phyloP scores from a whole-genome alignment of 2,113 vertebrate species.

The Eupsittula cactorum region DNA sequence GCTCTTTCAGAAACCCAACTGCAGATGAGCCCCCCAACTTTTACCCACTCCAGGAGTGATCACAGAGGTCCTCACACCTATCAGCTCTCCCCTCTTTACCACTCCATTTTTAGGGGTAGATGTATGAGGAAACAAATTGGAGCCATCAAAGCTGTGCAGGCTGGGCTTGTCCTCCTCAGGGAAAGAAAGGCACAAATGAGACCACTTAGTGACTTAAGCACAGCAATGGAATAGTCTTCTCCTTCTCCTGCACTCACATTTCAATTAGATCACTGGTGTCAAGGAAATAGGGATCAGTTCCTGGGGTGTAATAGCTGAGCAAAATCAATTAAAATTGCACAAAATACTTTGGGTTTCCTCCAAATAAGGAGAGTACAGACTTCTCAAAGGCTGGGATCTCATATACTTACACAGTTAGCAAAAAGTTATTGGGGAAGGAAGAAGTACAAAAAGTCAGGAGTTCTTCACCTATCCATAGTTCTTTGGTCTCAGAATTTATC shows the following conservation, averaged over 20 bases:
- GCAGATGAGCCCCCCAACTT: not conserved
- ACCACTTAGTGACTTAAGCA: not conserved
- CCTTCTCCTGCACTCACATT: not conserved
- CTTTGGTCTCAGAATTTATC: not conserved
- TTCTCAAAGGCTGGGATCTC: not conserved
- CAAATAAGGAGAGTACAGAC: not conserved
- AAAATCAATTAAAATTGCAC: not conserved
- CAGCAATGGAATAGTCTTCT: not conserved
- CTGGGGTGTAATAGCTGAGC: not conserved
- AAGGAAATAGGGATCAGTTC: not conserved
- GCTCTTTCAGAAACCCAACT: not conserved
- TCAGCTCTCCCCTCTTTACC: not conserved
- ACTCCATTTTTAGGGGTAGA: not conserved
- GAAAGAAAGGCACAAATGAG: not conserved
- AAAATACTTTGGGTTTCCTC: not conserved
- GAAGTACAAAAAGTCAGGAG: not conserved
- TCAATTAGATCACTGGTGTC: not conserved
- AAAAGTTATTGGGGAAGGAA: not conserved
- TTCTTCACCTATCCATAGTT: not conserved
- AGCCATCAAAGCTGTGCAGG: not conserved
- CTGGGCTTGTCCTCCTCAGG: not conserved
- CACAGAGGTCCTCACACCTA: not conserved
- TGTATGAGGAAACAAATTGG: not conserved
- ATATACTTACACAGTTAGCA: rapidly evolving
- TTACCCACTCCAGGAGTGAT: not conserved